Evolutionary conservation across 2,797 vertebrate species (phyloP).

Genomic region (Apodemus agrarius): DNA sequence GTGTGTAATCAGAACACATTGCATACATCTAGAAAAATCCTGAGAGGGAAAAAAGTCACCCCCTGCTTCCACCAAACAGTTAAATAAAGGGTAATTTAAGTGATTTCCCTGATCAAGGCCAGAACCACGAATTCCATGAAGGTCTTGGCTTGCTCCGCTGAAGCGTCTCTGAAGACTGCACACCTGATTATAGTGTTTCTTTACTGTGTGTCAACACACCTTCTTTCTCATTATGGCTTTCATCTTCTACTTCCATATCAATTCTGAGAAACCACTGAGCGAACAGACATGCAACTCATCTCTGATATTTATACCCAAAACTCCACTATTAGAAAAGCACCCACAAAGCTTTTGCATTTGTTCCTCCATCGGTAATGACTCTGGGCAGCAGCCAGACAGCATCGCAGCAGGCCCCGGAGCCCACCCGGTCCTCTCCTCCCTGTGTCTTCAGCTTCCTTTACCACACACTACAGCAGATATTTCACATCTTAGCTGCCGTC

Average conservation of each 20-base stretch:
- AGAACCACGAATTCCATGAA: neutral
- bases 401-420: neutral
- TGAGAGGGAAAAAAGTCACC: neutral
- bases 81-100: neutral
- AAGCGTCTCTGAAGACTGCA: neutral
- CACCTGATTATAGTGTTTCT: neutral
- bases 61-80: neutral
- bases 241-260: neutral
- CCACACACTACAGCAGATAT: neutral
- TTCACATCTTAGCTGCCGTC: neutral
- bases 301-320: constrained; percentile 29
- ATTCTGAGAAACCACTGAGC: neutral
- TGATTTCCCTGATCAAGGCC: neutral
- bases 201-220: neutral
- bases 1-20: neutral
- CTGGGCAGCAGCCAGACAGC: neutral
- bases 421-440: neutral
- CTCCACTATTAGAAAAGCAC: neutral
- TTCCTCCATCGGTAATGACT: neutral
- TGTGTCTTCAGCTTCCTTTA: neutral
- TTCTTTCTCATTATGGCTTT: neutral
- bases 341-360: neutral
- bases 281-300: neutral
- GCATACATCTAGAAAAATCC: neutral
- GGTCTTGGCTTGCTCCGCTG: neutral